Base-by-base conservation (phyloP, 2,113 vertebrate genomes). In the Megaceryle torquata region DNA sequence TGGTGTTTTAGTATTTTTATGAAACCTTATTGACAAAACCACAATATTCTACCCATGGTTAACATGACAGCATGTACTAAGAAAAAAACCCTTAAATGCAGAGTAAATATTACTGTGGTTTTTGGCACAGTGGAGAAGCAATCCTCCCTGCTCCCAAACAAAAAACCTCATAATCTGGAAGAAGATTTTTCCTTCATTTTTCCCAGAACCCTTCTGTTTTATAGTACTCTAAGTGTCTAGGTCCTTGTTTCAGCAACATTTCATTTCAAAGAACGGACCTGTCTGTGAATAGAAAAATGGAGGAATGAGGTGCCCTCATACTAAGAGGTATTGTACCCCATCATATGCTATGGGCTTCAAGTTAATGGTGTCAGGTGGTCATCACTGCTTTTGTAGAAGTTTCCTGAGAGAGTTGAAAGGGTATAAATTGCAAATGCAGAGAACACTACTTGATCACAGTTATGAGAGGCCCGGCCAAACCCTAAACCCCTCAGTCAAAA, bases 131-230 rank as follows among this genome's bases (percentile, higher is more conserved):
- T 20, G 28, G 17, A 46, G 14, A 3, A 71, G 24, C 8, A 91
- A 61, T 33, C 8, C 4, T 4, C 22, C 7, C 18, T 50, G 26
- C 5, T 67, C 11, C 12, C 31, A 70, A 21, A 1, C 1, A 4
- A 10, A 37, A 37, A 16, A 12, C 5, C 9, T 87, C 5, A 15
- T 44, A 31, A n/a, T 59, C 26, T 10, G 46, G 19, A 46, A 3
- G 15, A 81, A 85, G 29, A 35, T 14, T 41, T 85, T 82, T 20
- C 8, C 1, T 1, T 74, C 11, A 3, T 37, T 11, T 86, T 79
- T 17, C 26, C 18, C 28, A 37, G 28, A 51, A 84, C 3, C 7
- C 9, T 26, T 48, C 20, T 86, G 8, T 41, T 85, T 70, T 33
- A 29, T 25, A 70, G 8, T 24, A 78, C 9, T 70, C 14, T 4